Evolutionary conservation across 1,140 invertebrate genomes (phyloP).

Genomic region (Potamilus streckersoni): DNA sequence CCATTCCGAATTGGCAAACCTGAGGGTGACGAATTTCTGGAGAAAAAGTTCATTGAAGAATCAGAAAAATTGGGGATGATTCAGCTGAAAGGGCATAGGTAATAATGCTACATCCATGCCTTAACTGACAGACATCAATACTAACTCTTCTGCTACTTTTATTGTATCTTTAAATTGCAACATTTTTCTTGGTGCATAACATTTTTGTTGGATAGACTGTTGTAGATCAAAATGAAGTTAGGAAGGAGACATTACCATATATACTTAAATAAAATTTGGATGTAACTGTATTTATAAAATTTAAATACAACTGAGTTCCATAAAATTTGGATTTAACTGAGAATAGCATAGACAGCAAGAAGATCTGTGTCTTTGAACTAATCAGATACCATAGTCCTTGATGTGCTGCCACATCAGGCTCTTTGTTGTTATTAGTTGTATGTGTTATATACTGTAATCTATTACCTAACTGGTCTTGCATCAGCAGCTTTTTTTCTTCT

Average conservation of each 20-base stretch:
- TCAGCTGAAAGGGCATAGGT: constrained; percentile 95
- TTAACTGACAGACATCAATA: not conserved
- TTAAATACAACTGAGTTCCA: not conserved
- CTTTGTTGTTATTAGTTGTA: too few species aligned
- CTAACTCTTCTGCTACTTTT: not conserved
- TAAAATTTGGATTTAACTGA: too few species aligned
- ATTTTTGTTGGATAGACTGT: not conserved
- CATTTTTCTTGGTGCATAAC: not conserved
- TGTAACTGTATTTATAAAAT: too few species aligned
- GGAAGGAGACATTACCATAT: not conserved
- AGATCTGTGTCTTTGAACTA: too few species aligned
- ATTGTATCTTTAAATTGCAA: not conserved
- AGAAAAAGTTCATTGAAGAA: constrained; percentile 87
- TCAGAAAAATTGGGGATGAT: constrained; percentile 83
- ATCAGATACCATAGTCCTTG: too few species aligned
- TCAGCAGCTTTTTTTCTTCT: too few species aligned
- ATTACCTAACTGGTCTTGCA: too few species aligned
- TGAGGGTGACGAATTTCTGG: constrained; percentile 77
- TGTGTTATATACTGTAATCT: too few species aligned
- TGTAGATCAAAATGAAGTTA: not conserved
- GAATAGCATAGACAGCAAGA: too few species aligned
- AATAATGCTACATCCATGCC: not conserved
- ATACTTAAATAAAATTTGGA: not conserved
- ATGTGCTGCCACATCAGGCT: too few species aligned
- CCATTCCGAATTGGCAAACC: constrained; percentile 85